A percentile compares a stretch with the other conserved stretches of the same genome.
Evolutionary conservation across 2,113 vertebrate species (phyloP).

Genomic region (Callaeas wilsoni): DNA sequence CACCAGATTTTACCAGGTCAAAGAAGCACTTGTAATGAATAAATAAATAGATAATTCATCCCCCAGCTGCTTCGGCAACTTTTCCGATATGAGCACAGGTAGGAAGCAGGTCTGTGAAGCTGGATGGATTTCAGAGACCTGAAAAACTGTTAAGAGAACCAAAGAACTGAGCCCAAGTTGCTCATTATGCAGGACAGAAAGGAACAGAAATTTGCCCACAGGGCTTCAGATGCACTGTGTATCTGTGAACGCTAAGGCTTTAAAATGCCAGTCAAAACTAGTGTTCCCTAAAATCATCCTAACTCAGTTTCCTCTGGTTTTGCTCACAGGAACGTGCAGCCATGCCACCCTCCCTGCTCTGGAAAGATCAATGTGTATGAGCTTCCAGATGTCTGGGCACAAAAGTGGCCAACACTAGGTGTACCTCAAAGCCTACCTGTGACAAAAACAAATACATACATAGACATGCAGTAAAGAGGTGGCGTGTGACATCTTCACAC

Average conservation of each 20-base stretch:
- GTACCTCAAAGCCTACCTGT: neutral
- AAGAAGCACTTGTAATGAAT: constrained; percentile 25
- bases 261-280: neutral
- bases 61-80: neutral
- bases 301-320: neutral
- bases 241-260: neutral
- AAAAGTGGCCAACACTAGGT: neutral
- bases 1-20: neutral
- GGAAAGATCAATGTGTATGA: neutral
- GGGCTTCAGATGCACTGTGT: neutral
- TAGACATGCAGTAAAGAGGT: neutral
- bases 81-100: neutral
- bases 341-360: neutral
- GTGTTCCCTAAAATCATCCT: neutral
- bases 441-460: neutral
- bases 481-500: neutral
- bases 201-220: neutral
- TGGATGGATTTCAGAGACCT: neutral
- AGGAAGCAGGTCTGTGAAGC: neutral
- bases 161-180: neutral
- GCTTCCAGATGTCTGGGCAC: neutral
- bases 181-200: neutral
- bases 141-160: neutral
- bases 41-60: constrained; percentile 46
- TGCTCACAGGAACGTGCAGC: neutral